Evolutionary conservation across 2,888 invertebrate species (phyloP), one percentile per base, ranked within the genome.

Genomic region (Melieria crassipennis): DNA sequence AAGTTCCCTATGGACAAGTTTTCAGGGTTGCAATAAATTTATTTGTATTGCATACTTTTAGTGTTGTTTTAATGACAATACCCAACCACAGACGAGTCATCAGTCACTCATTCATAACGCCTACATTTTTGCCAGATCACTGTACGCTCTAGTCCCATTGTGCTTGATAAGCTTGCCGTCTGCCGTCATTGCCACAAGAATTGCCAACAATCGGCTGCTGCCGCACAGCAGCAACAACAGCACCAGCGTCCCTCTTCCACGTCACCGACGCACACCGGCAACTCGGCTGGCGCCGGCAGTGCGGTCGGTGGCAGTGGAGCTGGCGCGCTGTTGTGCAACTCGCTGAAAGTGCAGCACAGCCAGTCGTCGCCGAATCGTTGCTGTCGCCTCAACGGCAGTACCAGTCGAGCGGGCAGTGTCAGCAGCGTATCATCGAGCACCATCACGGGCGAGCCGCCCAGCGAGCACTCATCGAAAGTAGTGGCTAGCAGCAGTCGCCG

Each of bases 131-230:
- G 58, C 13, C 87, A 93, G 93, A 92, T 93, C 77, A 93, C 93
- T 64, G 93, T 93, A 70, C 89, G 92, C 80, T 93, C 93, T 65
- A 92, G 92, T 85, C 92, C 92, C 73, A 90, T 91, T 77, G 81
- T 85, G 75, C 91, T 91, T 74, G 93, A 93, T 86, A 91, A 91
- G 71, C 89, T 93, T 80, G 90, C 92, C 69, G 91, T 93, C 69
- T 93, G 93, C 87, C 90, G 92, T 77, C 92, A 93, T 85, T 93
- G 93, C 87, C 93, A 93, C 82, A 92, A 92, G 87, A 92, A 92
- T 82, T 93, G 93, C 87, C 89, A 85, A 71, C 83, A 84, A 75
- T 67, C 74, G 69, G 65, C 73, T 56, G 69, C 75, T 58, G 69
- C 76, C 48, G 52, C 75, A 75, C 65, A 65, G 50, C 66, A 46